Percentiles rank a stretch among this genome's conserved stretches.
Evolutionary conservation across 1,140 invertebrate species (phyloP).

Genomic region (Lasaia peninsularis): DNA sequence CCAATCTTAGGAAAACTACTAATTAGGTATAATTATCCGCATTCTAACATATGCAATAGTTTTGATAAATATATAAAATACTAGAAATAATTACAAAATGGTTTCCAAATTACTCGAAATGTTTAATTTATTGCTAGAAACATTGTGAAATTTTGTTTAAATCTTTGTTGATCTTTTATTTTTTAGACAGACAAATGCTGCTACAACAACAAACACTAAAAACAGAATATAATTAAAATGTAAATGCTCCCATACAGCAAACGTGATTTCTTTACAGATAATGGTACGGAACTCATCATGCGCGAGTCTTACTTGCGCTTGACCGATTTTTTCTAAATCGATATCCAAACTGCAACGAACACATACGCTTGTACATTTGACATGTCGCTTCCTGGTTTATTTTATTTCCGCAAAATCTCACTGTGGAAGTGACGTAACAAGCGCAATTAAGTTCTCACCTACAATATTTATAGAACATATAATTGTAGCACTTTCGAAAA

Average conservation of each 20-base stretch:
- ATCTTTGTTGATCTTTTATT: too few relatives aligned
- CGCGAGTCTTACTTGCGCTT: too few relatives aligned
- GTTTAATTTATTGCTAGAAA: too few relatives aligned
- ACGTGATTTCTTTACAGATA: too few relatives aligned
- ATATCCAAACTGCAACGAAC: background rate
- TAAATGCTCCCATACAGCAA: too few relatives aligned
- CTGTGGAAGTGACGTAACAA: background rate
- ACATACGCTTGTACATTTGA: background rate
- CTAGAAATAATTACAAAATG: background rate
- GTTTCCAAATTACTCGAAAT: too few relatives aligned
- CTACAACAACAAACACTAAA: too few relatives aligned
- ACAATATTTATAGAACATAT: constrained; percentile 1
- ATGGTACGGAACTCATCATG: too few relatives aligned
- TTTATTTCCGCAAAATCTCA: constrained; percentile 4
- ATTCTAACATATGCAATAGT: background rate
- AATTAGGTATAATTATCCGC: background rate
- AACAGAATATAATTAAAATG: too few relatives aligned
- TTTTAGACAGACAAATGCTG: too few relatives aligned
- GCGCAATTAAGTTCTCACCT: background rate
- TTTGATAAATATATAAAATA: background rate
- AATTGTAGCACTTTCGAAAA: constrained; percentile 9
- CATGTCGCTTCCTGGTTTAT: background rate
- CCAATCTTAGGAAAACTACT: constrained; percentile 4
- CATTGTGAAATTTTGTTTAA: too few relatives aligned
- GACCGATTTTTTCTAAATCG: too few relatives aligned